These are phyloP conservation scores for Elysia chlorotica DNA, from an alignment of 1,140 invertebrate species.

Conservation along the genomic window DNA sequence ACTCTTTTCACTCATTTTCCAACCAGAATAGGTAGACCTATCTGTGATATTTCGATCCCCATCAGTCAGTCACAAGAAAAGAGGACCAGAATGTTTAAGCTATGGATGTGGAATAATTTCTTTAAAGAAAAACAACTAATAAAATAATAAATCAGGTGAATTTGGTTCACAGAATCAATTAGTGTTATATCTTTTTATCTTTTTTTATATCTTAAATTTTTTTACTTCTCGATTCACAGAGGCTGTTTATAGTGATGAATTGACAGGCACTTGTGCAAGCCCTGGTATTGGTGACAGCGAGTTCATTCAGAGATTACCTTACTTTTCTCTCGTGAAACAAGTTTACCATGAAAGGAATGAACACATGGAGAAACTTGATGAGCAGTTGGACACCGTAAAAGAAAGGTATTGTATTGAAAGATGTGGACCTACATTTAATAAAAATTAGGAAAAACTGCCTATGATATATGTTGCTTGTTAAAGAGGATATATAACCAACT, in stretches of 20 bases:
- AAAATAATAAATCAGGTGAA: too few relatives aligned
- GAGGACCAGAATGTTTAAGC: too few relatives aligned
- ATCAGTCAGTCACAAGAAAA: too few relatives aligned
- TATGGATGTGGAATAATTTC: too few relatives aligned
- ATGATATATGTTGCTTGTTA: too few relatives aligned
- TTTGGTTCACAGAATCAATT: background rate
- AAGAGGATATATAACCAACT: too few relatives aligned
- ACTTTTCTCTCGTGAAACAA: slow-evolving; percentile 50
- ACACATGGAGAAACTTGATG: slow-evolving; percentile 44
- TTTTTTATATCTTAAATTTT: slow-evolving; percentile 3
- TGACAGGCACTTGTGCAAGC: slow-evolving; percentile 38
- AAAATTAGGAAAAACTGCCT: too few relatives aligned
- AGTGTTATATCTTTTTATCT: background rate
- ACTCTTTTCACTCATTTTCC: too few relatives aligned
- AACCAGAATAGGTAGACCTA: background rate
- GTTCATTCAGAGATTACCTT: slow-evolving; percentile 47
- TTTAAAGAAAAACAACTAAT: too few relatives aligned
- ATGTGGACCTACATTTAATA: too few relatives aligned
- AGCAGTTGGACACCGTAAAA: slow-evolving; percentile 54
- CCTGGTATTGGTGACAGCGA: background rate
- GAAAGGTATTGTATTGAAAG: too few relatives aligned
- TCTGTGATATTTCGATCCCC: background rate
- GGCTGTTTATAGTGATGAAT: slow-evolving; percentile 56
- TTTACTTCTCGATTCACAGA: slow-evolving; percentile 32
- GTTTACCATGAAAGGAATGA: slow-evolving; percentile 38